phyloP scores from a whole-genome alignment of 2,888 invertebrate species.

The Eudasyphora cyanicolor region DNA sequence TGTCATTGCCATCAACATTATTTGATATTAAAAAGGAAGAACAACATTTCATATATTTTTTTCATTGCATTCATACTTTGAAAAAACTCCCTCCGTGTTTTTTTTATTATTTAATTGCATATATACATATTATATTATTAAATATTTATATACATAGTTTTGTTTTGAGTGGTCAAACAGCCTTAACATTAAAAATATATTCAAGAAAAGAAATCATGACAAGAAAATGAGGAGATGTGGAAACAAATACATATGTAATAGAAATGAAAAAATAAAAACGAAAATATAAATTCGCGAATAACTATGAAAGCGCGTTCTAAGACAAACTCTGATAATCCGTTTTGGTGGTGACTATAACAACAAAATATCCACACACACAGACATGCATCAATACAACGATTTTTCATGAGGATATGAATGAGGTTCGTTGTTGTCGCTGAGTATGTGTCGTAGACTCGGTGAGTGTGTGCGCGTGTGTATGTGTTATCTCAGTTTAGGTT shows the following conservation, averaged over 20 bases:
- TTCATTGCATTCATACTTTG: conserved; percentile 60
- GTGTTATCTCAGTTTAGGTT: not conserved
- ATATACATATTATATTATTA: conserved; percentile 70
- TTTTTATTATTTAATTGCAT: conserved; percentile 69
- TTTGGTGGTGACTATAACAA: conserved; percentile 28
- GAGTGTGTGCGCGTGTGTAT: not conserved
- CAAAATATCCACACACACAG: no score
- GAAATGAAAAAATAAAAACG: conserved; percentile 6
- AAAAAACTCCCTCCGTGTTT: conserved; percentile 67
- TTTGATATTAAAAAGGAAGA: no score
- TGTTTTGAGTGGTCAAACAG: conserved; percentile 80
- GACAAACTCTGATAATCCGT: conserved; percentile 2
- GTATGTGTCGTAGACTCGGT: not conserved
- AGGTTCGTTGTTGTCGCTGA: no score
- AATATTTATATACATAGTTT: conserved; percentile 62
- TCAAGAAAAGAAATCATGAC: conserved; percentile 43
- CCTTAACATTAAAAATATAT: conserved; percentile 79
- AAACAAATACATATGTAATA: not conserved
- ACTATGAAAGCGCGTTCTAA: not conserved
- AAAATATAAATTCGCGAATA: not conserved
- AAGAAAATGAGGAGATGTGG: conserved; percentile 39
- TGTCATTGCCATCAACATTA: no score
- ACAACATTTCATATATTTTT: no score
- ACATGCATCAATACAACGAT: not conserved
- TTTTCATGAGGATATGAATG: not conserved